Percentiles rank a stretch among this genome's conserved stretches.
phyloP scores from a whole-genome alignment of 2,797 vertebrate genomes.

The Carcharodon carcharias region DNA sequence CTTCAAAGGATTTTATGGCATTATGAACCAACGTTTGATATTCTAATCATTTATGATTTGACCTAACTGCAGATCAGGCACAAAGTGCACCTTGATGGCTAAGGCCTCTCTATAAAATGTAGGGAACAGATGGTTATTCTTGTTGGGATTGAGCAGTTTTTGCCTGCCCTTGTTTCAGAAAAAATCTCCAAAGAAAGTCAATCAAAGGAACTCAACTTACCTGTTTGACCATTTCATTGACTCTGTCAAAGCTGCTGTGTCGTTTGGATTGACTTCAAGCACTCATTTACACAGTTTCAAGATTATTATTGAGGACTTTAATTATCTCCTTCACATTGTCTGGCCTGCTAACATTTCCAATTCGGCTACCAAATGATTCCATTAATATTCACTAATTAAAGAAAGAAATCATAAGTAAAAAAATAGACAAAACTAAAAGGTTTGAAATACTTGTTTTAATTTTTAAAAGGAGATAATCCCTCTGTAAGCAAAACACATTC shows the following conservation, averaged over 20 bases:
- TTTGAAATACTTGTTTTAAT: conserved; percentile 6
- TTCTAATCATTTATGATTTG: background rate
- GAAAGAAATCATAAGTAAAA: background rate
- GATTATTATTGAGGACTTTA: background rate
- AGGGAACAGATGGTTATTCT: background rate
- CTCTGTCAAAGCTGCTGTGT: background rate
- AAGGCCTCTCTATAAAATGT: background rate
- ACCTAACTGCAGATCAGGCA: background rate
- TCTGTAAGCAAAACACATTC: background rate
- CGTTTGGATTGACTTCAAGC: background rate
- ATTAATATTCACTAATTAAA: background rate
- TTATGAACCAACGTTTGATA: background rate
- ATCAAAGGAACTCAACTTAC: background rate
- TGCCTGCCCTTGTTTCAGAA: background rate
- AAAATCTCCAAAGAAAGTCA: background rate
- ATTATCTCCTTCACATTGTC: background rate
- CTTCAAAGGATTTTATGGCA: background rate
- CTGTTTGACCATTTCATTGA: background rate
- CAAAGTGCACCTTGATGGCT: background rate
- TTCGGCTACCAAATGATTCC: background rate
- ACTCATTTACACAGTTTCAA: background rate
- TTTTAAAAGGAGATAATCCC: conserved; percentile 1
- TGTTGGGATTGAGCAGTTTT: background rate
- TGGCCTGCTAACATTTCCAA: background rate
- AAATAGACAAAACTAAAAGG: background rate